Conservation (phyloP, 2,888 invertebrate species). For the Cylindroiulus punctatus region DNA sequence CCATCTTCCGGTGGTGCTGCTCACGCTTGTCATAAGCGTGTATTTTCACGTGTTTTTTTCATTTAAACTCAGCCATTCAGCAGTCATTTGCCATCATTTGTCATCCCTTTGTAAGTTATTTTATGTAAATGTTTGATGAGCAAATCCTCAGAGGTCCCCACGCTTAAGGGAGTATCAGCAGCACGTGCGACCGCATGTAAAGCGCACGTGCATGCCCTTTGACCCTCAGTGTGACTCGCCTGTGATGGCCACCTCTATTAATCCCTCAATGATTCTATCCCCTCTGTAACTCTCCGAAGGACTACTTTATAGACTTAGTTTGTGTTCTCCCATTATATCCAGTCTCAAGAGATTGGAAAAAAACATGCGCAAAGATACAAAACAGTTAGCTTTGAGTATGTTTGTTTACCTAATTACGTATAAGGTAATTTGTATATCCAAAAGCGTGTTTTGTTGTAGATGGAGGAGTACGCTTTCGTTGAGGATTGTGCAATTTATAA, state of each 20-base stretch:
- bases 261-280: constrained; percentile 13
- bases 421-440: background rate
- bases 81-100: background rate
- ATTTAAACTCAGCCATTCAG: background rate
- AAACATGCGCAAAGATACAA: background rate
- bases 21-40: background rate
- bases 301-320: background rate
- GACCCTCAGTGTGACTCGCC: constrained; percentile 10
- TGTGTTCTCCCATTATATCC: background rate
- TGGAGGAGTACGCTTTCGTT: background rate
- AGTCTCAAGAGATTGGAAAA: background rate
- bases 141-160: background rate
- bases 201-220: constrained; percentile 8
- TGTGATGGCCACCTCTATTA: constrained; percentile 33
- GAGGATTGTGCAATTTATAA: background rate
- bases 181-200: constrained; percentile 30
- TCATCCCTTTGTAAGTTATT: constrained; percentile 30
- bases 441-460: background rate
- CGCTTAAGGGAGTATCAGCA: background rate
- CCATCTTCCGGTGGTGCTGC: background rate
- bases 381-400: background rate
- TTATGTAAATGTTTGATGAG: constrained; percentile 10
- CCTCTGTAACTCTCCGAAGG: background rate
- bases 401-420: constrained; percentile 5
- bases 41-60: background rate